Conservation (phyloP, 2,797 vertebrate genomes). For the Macropus fuliginosus region DNA sequence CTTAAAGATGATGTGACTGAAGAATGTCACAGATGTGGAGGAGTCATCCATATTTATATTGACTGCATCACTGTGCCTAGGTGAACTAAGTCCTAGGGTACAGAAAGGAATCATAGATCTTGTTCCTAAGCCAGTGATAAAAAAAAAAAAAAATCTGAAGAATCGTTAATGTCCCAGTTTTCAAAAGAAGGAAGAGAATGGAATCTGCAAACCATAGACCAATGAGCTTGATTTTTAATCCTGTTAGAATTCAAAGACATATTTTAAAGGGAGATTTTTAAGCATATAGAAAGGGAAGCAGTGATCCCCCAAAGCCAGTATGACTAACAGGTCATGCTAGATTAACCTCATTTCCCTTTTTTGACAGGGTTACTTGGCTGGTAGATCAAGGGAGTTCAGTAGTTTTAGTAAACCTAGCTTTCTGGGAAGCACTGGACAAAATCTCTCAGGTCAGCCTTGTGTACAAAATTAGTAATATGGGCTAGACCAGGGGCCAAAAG, state of each 20-base stretch:
- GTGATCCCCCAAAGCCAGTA: background rate
- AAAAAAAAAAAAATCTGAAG: background rate
- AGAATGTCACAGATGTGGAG: background rate
- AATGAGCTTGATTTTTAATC: background rate
- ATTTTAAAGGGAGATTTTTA: background rate
- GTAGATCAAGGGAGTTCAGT: background rate
- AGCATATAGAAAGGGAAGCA: background rate
- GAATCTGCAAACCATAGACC: background rate
- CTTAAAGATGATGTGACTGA: background rate
- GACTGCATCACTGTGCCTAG: background rate
- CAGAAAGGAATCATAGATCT: background rate
- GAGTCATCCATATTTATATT: background rate
- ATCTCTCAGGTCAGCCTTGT: background rate
- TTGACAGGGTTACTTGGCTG: background rate
- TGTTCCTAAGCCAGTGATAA: background rate
- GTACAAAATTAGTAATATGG: background rate
- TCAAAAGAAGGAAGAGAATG: background rate
- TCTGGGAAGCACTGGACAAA: background rate
- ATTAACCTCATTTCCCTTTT: background rate
- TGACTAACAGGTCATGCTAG: background rate
- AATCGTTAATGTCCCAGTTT: background rate
- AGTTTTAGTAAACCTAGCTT: background rate
- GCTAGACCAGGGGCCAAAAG: background rate
- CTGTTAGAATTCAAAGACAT: background rate
- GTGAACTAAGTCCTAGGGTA: background rate